Evolutionary conservation across 2,797 vertebrate species (phyloP), one percentile per base, ranked within the genome.

Genomic region (Luscinia megarhynchos): DNA sequence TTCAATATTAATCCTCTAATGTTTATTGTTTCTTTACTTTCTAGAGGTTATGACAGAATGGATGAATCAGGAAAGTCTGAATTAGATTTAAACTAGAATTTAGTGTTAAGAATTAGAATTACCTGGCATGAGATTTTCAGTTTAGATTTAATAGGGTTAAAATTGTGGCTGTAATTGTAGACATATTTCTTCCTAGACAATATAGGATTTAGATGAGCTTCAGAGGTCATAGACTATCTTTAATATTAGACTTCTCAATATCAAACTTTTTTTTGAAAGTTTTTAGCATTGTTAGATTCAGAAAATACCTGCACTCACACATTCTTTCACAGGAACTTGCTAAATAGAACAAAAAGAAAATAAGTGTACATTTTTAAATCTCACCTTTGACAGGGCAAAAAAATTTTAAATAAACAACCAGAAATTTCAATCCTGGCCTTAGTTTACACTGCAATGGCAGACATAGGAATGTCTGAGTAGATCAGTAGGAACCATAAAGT

Each of bases 1-100:
- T 91, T 88, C 63, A 73, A 32, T 90, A 81, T 80, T 83, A 94
- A 84, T 91, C 63, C 20, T 55, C 30, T 80, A 85, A 89, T 68
- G 74, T 27, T 87, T 85, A 75, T 80, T 84, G 61, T 83, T 95
- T 66, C 46, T 67, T 90, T 92, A 58, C 24, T 74, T 95, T 89
- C 57, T 87, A 68, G 38, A 85, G 26, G 12, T 80, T 92, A 46
- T 80, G 18, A 46, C 68, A 72, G 54, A 88, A 77, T 40, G 21
- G 27, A 58, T 55, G 8, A 94, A 61, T 5, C 13, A 57, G 15
- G 15, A 61, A 90, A 57, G 12, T 34, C 24, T 68, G 70, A 92
- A 93, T 82, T 83, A 68, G 32, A 62, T 67, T 93, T 70, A 69
- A 79, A 79, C 15, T 61, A 64, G 22, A 81, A 61, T 89, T 84